These are phyloP conservation scores for Sphaerophoria rueppellii DNA, from an alignment of 2,888 invertebrate genomes.

Conservation along the genomic window DNA sequence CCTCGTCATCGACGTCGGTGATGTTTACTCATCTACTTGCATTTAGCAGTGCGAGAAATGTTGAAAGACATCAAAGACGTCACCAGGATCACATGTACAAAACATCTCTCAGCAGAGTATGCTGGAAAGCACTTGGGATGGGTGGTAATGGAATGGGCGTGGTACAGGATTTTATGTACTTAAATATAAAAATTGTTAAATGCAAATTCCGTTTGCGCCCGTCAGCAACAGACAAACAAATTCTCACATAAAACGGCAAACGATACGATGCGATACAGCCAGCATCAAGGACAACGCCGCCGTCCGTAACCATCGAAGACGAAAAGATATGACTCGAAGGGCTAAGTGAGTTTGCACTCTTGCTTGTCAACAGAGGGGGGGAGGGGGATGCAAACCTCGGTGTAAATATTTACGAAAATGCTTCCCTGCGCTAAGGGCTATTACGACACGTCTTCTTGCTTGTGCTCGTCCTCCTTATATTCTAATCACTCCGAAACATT, in stretches of 20 bases:
- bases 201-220: constrained; percentile 70
- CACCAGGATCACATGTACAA: constrained; percentile 9
- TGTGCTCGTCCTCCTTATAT: constrained; percentile 44
- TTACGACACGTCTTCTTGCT: constrained; percentile 62
- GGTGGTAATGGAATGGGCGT: constrained; percentile 41
- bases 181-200: constrained; percentile 45
- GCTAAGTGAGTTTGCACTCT: constrained; percentile 70
- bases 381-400: constrained; percentile 50
- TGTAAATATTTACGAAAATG: constrained; percentile 72
- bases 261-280: constrained; percentile 20
- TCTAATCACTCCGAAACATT: constrained; percentile 72
- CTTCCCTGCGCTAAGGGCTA: constrained; percentile 69
- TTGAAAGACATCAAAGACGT: background rate
- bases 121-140: too few species aligned
- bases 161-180: constrained; percentile 10
- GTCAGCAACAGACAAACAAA: constrained; percentile 72
- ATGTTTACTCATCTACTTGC: constrained; percentile 12
- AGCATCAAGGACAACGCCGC: constrained; percentile 13
- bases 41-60: constrained; percentile 36
- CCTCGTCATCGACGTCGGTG: background rate
- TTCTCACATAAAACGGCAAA: constrained; percentile 38
- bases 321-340: constrained; percentile 3
- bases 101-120: background rate
- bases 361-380: constrained; percentile 57
- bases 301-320: background rate